These are phyloP conservation scores for Cyprinella venusta DNA, from an alignment of 2,797 vertebrate genomes.

Conservation along the genomic window DNA sequence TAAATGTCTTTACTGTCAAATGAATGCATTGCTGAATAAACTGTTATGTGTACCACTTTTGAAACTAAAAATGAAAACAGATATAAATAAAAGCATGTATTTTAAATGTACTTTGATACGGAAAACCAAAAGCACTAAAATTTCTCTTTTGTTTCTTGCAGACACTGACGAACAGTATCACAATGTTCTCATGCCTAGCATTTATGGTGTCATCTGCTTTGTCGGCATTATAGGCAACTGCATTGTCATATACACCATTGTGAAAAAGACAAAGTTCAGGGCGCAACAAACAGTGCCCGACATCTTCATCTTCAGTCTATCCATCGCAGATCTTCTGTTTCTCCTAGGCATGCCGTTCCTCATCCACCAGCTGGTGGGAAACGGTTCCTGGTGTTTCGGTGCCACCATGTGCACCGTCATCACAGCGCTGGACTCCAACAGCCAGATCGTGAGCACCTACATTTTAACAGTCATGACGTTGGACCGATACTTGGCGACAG, in stretches of 20 bases:
- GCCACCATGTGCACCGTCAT: slow-evolving; percentile 84
- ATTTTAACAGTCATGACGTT: slow-evolving; percentile 88
- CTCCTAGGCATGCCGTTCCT: slow-evolving; percentile 89
- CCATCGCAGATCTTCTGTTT: slow-evolving; percentile 85
- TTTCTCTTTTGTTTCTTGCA: slow-evolving; percentile 45
- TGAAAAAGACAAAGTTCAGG: slow-evolving; percentile 80
- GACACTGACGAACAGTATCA: slow-evolving; percentile 64
- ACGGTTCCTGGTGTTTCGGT: slow-evolving; percentile 86
- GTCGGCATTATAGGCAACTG: slow-evolving; percentile 79
- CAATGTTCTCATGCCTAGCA: slow-evolving; percentile 80
- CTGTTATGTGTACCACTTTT: no score
- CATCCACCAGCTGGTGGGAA: slow-evolving; percentile 87
- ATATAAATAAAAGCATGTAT: neutral
- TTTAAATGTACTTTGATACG: neutral
- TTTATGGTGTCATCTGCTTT: slow-evolving; percentile 82
- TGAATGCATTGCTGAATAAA: neutral
- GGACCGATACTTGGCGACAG: slow-evolving; percentile 86
- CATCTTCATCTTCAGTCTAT: slow-evolving; percentile 84
- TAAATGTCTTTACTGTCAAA: neutral
- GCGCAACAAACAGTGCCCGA: slow-evolving; percentile 79
- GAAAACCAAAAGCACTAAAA: neutral
- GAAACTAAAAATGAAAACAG: neutral
- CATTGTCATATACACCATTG: slow-evolving; percentile 79
- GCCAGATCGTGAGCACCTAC: slow-evolving; percentile 89
- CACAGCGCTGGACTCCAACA: slow-evolving; percentile 86